Base-by-base conservation (phyloP, 2,888 invertebrate genomes). In the Xestia ashworthii region DNA sequence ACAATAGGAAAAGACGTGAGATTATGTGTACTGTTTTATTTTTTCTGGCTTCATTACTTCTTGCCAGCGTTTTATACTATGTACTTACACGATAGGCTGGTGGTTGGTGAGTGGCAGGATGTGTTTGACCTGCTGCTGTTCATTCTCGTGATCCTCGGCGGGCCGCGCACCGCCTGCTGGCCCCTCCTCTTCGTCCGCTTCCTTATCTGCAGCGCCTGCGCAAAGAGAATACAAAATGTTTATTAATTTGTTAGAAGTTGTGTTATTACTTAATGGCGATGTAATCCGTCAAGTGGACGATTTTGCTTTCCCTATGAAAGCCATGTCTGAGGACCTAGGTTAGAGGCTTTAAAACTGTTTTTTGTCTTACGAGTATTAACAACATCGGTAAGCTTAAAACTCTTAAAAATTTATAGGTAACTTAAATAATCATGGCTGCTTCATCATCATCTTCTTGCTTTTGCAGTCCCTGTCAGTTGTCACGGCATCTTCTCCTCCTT, bases 101-200 rank as follows among this genome's bases (percentile, higher is more conserved):
- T 95, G 95, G 11, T 93, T 91, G 66, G 93, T 90, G 76, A 96
- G 94, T 3, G 96, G 96, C 87, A 96, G 91, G 82, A 96, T 95
- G 84, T 96, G 94, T 74, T 95, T 95, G 79, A 90, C 91, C 74
- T 92, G 92, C 32, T 96, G 96, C 0, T 90, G 84, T 22, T 95
- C 95, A 22, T 94, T 94, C 22, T 94, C 95, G 0, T 91, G 89
- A 11, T 95, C 95, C 44, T 95, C 95, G 14, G 93, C 82, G 44
- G 93, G 92, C 53, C 92, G 91, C 25, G 92, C 92, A n/a, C 88
- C 90, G 55, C 91, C 93, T 79, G 94, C 92, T 84, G 92, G 90
- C 80, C 95, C 96, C 87, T 97, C 97, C 74, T 97, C 97, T 73
- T 97, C 97, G 73, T 96, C 97, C 0, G 95, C 91, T 41, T 97